Percentiles rank a stretch among this genome's conserved stretches.
Evolutionary conservation across 92 coral and sea anemone species (phyloP).

Genomic region (Siderastrea radians): DNA sequence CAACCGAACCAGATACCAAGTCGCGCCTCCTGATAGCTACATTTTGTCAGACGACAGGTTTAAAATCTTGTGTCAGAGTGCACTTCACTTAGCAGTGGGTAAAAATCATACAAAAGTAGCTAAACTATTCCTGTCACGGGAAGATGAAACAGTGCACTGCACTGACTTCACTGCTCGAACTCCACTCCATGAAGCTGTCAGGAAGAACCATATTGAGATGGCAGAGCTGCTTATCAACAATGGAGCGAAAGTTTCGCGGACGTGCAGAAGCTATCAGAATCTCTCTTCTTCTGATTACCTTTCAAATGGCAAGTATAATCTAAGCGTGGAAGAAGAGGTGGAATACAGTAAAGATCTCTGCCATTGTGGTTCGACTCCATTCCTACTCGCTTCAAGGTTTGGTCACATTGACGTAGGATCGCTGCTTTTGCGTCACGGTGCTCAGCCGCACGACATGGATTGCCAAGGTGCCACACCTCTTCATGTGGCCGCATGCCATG

Average conservation of each 20-base stretch:
- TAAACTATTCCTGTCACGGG: constrained; percentile 35
- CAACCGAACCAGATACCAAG: constrained; percentile 12
- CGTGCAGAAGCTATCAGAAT: constrained; percentile 25
- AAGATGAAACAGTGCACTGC: constrained; percentile 48
- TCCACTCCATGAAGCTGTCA: constrained; percentile 78
- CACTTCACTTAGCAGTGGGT: constrained; percentile 82
- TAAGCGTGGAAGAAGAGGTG: neutral
- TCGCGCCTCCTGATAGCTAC: neutral
- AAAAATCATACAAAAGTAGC: constrained; percentile 40
- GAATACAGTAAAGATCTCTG: constrained; percentile 28
- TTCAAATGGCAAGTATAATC: neutral
- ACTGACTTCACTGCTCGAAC: constrained; percentile 73
- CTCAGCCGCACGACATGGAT: constrained; percentile 38
- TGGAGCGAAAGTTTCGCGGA: constrained; percentile 51
- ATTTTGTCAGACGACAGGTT: constrained; percentile 48
- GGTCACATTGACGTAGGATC: constrained; percentile 35
- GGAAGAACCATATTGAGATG: constrained; percentile 41
- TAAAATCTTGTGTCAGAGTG: constrained; percentile 76
- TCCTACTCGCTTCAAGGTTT: constrained; percentile 62
- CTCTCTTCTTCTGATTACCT: neutral
- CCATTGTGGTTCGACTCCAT: constrained; percentile 48
- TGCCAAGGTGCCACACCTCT: constrained; percentile 68
- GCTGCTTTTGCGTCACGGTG: constrained; percentile 53
- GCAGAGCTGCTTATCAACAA: constrained; percentile 32
- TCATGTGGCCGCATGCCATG: constrained; percentile 79